Evolutionary conservation across 2,888 invertebrate genomes (phyloP).

Genomic region (Galeruca laticollis): DNA sequence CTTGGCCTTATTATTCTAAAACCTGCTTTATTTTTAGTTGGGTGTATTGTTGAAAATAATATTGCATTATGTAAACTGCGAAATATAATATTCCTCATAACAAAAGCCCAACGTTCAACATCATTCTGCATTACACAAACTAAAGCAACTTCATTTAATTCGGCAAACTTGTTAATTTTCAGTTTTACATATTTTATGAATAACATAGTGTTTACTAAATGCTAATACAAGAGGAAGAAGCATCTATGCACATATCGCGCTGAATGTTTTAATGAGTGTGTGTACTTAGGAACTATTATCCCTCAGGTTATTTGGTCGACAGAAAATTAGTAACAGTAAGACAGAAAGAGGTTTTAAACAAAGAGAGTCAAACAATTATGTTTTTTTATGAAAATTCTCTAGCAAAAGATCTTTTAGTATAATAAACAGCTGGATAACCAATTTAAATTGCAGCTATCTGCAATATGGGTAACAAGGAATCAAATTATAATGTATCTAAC

Average conservation of each 20-base stretch:
- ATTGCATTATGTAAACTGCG: no score
- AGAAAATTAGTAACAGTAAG: background rate
- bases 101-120: background rate
- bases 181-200: constrained; percentile 9
- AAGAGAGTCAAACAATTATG: no score
- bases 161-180: background rate
- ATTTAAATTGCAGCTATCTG: no score
- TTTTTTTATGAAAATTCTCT: no score
- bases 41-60: no score
- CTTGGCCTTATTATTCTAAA: no score
- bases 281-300: background rate
- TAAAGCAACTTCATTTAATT: background rate
- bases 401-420: no score
- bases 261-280: background rate
- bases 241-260: constrained; percentile 2
- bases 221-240: background rate
- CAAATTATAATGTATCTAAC: no score
- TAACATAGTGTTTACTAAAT: background rate
- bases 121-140: background rate
- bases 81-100: background rate
- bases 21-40: no score
- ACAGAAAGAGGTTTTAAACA: no score
- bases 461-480: no score
- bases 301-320: background rate
- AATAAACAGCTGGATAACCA: no score